Base-by-base conservation (phyloP, 1,140 invertebrate species). In the Lepidurus packardi region DNA sequence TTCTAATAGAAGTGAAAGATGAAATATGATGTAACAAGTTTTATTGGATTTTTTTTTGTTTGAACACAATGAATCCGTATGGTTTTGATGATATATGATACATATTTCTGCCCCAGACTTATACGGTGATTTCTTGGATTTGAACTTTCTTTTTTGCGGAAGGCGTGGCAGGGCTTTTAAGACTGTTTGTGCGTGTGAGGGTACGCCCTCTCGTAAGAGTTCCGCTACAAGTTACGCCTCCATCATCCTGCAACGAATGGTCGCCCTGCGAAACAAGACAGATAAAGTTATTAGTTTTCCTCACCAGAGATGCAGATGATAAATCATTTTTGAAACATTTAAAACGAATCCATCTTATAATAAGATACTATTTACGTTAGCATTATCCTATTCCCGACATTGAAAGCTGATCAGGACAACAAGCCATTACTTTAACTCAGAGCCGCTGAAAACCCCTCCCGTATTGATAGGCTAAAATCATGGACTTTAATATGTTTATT, bases 61-160 rank as follows among this genome's bases (percentile, higher is more conserved):
- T 21, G 21, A 16, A 65, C 16, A 65, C 53, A 65, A 65, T n/a
- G 8, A 16, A 65, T 65, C 53, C n/a, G 21, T 4, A 34, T 65
- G 53, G 53, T 65, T 1, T 13, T 65, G 13, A 21, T 65, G 53
- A 65, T 65, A 65, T 65, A 65, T n/a, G 16, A 65, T 65, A n/a
- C 21, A n/a, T 1, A 1, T 65, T 65, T 65, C 21, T 65, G 16
- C 16, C 53, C 53, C 16, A 65, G 1, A n/a, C 21, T 65, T 16
- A 65, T 7, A 65, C 53, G 53, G 53, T 65, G 53, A 65, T 65
- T 65, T 65, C 53, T 21, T 65, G 53, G 53, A 65, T 65, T 65
- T 65, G 53, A 65, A 65, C 53, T 65, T 65, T 65, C 53, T 65
- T 65, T 65, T 21, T 65, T 21, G 21, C 8, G 53, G 53, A 65